These are phyloP conservation scores for Ectemnius cavifrons DNA, from an alignment of 2,888 invertebrate genomes.

Conservation along the genomic window DNA sequence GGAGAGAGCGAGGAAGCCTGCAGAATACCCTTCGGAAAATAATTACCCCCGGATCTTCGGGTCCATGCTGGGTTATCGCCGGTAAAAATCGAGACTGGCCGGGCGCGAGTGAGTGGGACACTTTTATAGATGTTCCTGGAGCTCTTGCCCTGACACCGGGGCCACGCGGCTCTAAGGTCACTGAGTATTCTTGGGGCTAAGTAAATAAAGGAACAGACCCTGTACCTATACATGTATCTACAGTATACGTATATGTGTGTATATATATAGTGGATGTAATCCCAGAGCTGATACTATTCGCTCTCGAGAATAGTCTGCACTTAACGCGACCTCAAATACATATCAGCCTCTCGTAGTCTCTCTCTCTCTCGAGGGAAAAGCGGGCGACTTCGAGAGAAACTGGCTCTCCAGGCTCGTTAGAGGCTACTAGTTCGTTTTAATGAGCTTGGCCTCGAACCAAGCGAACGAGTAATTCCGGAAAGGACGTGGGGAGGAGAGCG, in stretches of 20 bases:
- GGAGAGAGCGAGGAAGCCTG: slow-evolving; percentile 28
- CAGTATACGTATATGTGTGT: too few relatives aligned
- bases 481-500: not conserved
- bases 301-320: too few relatives aligned
- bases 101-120: slow-evolving; percentile 32
- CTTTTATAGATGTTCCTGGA: slow-evolving; percentile 40
- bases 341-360: too few relatives aligned
- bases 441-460: slow-evolving; percentile 4
- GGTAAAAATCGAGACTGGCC: slow-evolving; percentile 50
- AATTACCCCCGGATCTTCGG: slow-evolving; percentile 50
- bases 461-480: slow-evolving; percentile 5
- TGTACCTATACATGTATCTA: too few relatives aligned
- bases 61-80: slow-evolving; percentile 52
- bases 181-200: not conserved
- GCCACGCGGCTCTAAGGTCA: not conserved
- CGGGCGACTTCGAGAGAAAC: not conserved
- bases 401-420: not conserved
- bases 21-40: slow-evolving; percentile 54
- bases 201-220: slow-evolving; percentile 3
- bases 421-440: slow-evolving; percentile 7
- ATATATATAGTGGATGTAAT: too few relatives aligned
- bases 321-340: too few relatives aligned
- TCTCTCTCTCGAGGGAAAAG: slow-evolving; percentile 1
- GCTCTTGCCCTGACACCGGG: slow-evolving; percentile 8
- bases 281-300: too few relatives aligned